Evolutionary conservation across 2,888 invertebrate species (phyloP).

Genomic region (Tiliacea aurago): DNA sequence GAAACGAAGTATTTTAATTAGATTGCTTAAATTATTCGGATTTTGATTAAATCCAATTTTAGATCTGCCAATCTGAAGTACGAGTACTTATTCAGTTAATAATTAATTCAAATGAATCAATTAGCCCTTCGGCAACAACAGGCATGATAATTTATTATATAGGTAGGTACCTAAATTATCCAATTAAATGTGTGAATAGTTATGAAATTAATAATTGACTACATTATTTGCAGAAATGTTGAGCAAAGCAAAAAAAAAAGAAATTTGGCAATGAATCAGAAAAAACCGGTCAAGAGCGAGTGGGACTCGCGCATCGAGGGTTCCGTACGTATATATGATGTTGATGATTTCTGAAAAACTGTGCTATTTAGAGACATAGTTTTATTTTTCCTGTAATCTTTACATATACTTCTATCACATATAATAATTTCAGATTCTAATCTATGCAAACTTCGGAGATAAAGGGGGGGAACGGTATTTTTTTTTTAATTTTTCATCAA

Average conservation of each 20-base stretch:
- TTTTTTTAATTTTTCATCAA: no score
- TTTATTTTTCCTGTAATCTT: no score
- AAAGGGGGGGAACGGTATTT: no score
- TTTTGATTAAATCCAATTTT: conserved; percentile 14
- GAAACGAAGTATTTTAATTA: conserved; percentile 15
- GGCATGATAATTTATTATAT: not conserved
- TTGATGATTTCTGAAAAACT: no score
- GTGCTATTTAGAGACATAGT: no score
- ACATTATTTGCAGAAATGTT: not conserved
- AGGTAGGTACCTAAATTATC: not conserved
- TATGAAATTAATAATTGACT: not conserved
- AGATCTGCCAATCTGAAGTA: not conserved
- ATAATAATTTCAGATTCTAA: no score
- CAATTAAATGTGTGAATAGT: not conserved
- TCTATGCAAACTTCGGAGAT: no score
- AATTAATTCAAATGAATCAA: no score
- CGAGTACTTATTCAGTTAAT: not conserved
- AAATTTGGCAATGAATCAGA: not conserved
- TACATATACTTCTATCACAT: no score
- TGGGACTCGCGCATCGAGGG: no score
- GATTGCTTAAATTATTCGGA: conserved; percentile 1
- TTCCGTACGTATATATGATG: no score
- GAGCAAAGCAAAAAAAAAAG: not conserved
- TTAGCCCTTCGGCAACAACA: not conserved
- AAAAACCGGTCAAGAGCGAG: no score